Conservation (phyloP, 1,140 invertebrate genomes). For the Bombyx mandarina region DNA sequence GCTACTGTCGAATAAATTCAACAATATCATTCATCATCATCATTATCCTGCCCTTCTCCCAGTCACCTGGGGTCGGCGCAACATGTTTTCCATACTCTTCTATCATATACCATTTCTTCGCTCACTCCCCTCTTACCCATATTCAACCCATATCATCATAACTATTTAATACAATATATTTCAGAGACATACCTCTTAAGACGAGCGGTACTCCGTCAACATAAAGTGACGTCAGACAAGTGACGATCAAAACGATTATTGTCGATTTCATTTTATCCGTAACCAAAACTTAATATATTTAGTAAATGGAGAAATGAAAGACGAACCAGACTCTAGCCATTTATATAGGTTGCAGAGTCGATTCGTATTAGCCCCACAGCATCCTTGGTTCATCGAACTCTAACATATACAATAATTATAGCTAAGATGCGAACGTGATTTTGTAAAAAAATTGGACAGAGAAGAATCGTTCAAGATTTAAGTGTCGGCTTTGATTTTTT, state of each 20-base stretch:
- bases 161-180: no score
- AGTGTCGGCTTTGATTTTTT: slow-evolving; percentile 5
- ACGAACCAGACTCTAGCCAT: slow-evolving; percentile 2
- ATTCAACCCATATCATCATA: no score
- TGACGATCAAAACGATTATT: neutral
- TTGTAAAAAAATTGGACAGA: slow-evolving; percentile 7
- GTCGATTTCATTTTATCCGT: neutral
- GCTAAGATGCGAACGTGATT: slow-evolving; percentile 5
- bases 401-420: slow-evolving; percentile 4
- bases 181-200: slow-evolving; percentile 9
- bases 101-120: no score
- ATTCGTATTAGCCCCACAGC: slow-evolving; percentile 1
- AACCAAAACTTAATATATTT: neutral
- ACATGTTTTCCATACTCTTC: no score
- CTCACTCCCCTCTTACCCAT: no score
- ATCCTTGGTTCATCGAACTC: slow-evolving; percentile 3
- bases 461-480: slow-evolving; percentile 2
- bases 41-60: no score
- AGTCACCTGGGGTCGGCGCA: no score
- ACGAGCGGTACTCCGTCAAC: slow-evolving; percentile 8
- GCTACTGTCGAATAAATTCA: no score
- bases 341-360: slow-evolving; percentile 15
- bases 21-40: no score
- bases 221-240: neutral
- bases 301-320: slow-evolving; percentile 6